Evolutionary conservation across 2,797 vertebrate genomes (phyloP).

Genomic region (Pempheris klunzingeri): DNA sequence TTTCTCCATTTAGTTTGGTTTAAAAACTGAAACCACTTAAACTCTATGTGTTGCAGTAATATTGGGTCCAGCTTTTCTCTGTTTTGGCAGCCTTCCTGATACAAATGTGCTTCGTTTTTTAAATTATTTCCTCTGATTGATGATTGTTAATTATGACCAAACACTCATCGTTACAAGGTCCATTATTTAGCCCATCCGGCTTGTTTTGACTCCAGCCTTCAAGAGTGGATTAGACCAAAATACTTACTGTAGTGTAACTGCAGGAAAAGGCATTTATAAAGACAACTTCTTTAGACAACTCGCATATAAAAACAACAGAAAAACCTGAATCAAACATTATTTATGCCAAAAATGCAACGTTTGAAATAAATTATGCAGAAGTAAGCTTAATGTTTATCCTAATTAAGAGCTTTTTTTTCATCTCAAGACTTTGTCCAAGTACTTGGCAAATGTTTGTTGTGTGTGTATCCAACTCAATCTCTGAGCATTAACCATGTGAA

Average conservation of each 20-base stretch:
- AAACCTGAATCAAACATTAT: too few relatives aligned
- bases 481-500: background rate
- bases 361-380: background rate
- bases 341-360: background rate
- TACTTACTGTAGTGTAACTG: background rate
- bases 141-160: background rate
- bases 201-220: background rate
- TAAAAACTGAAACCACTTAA: background rate
- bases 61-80: constrained; percentile 12
- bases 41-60: background rate
- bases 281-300: too few relatives aligned
- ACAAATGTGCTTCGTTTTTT: background rate
- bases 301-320: too few relatives aligned
- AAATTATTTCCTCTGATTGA: background rate
- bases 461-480: background rate
- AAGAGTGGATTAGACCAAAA: background rate
- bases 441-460: background rate
- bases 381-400: background rate
- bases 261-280: constrained; percentile 9
- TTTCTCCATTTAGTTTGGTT: constrained; percentile 9
- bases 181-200: background rate
- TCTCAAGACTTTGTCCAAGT: background rate
- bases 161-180: too few relatives aligned
- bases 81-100: constrained; percentile 5
- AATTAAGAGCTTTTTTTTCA: background rate